Evolutionary conservation across 2,797 vertebrate species (phyloP), one percentile per base, ranked within the genome.

Genomic region (Borostomias antarcticus): DNA sequence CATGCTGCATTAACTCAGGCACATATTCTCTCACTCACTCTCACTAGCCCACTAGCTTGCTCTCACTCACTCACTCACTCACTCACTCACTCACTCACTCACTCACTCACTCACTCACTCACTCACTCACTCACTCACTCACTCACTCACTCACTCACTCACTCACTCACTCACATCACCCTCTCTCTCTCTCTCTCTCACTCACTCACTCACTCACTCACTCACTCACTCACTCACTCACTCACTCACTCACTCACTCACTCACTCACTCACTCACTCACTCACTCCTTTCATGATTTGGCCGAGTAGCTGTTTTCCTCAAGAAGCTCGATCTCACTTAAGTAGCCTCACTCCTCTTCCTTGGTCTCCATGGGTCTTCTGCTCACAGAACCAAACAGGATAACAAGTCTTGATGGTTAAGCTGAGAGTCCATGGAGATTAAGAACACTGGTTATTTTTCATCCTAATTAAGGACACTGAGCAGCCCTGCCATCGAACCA

Each of bases 401-500:
- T 60, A 68, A 62, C 21, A 28, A 54, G 23, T 33, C 62, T 30
- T 68, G 32, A 35, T 58, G 30, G 54, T 58, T 33, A 35, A 58
- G 29, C 54, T 21, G 17, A 35, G 54, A 35, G 32, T 21, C 54
- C 6, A 30, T 23, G 54, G n/a, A 58, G 32, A 28, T 33, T 9
- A 23, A 35, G 54, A 37, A 30, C 54, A 19, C 54, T 58, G 32
- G n/a, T 35, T 7, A 10, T 58, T 58, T 35, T 15, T 35, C 32
- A 21, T 21, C 30, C 30, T 58, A 58, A 37, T 58, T 9, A 58
- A 30, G 30, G 28, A 56, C 52, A 58, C 35, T 11, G 54, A 37
- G 30, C 57, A 48, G 66, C 52, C 53, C 33, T 67, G 56, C 62
- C 69, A 79, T 75, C 69, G 66, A 17, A 33, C 54, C 23, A 23